phyloP scores from a whole-genome alignment of 1,140 invertebrate genomes.

The Diuraphis noxia region DNA sequence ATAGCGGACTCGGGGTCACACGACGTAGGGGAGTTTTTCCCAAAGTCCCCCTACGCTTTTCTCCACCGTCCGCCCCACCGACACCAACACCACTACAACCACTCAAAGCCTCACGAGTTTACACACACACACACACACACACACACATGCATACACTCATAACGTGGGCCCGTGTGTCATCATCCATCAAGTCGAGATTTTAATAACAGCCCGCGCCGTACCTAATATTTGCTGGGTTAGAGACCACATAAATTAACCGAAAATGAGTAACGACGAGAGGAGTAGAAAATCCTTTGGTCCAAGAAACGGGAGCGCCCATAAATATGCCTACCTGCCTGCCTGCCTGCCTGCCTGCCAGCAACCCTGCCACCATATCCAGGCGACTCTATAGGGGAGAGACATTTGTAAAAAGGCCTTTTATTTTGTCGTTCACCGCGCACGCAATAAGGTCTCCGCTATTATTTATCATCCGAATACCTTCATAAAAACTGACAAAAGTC shows the following conservation, averaged over 20 bases:
- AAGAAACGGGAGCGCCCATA: conserved; percentile 41
- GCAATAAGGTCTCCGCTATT: conserved; percentile 51
- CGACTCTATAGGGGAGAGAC: neutral
- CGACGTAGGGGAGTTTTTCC: neutral
- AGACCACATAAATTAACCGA: conserved; percentile 54
- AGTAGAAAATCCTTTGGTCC: conserved; percentile 49
- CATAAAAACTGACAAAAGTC: conserved; percentile 53
- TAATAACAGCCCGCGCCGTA: conserved; percentile 44
- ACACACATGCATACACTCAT: neutral
- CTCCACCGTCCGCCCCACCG: neutral
- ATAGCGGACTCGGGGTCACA: conserved; percentile 25
- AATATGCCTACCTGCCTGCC: conserved; percentile 42
- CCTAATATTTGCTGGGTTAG: conserved; percentile 50
- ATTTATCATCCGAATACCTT: conserved; percentile 54
- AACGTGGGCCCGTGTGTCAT: conserved; percentile 40
- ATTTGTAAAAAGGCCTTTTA: conserved; percentile 54
- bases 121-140: neutral
- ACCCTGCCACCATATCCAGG: neutral
- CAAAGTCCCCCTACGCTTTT: neutral
- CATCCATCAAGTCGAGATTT: conserved; percentile 54
- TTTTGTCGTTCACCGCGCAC: conserved; percentile 23
- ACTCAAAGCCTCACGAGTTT: neutral
- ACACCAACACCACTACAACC: neutral
- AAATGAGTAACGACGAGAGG: conserved; percentile 52
- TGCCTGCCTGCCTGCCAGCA: neutral